Evolutionary conservation across 2,888 invertebrate species (phyloP).

Genomic region (Sesia apiformis): DNA sequence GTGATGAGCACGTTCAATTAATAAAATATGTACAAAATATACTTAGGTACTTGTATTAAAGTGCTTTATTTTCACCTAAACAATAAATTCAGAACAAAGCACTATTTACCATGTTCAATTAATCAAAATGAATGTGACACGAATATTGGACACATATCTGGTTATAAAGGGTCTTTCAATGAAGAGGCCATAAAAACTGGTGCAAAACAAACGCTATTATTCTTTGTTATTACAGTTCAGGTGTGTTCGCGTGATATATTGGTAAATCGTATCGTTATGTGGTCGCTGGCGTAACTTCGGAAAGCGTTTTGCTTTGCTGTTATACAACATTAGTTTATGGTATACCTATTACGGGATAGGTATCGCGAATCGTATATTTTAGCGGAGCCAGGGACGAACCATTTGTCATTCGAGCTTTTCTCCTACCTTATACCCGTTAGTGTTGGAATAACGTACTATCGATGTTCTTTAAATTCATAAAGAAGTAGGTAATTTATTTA

Average conservation of each 20-base stretch:
- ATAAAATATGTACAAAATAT: no score
- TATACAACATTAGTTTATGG: neutral
- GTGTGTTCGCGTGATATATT: conserved; percentile 61
- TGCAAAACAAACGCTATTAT: conserved; percentile 61
- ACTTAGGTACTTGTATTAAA: no score
- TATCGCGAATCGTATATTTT: conserved; percentile 4
- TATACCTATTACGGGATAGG: neutral
- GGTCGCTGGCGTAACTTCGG: conserved; percentile 6
- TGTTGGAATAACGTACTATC: neutral
- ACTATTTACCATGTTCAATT: conserved; percentile 6
- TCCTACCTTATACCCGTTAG: neutral
- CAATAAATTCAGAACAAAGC: neutral
- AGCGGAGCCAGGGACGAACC: conserved; percentile 5
- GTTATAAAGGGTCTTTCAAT: conserved; percentile 38
- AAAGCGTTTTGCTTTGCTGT: neutral
- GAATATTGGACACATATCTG: conserved; percentile 7
- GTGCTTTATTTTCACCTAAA: no score
- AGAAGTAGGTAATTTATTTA: no score
- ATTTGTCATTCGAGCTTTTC: conserved; percentile 9
- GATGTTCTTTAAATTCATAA: neutral
- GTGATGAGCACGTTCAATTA: no score
- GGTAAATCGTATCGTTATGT: conserved; percentile 52
- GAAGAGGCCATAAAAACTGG: conserved; percentile 61
- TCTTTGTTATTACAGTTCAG: conserved; percentile 67
- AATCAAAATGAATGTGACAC: conserved; percentile 8